These are phyloP conservation scores for Scortum barcoo DNA, from an alignment of 2,113 vertebrate genomes.

Conservation along the genomic window DNA sequence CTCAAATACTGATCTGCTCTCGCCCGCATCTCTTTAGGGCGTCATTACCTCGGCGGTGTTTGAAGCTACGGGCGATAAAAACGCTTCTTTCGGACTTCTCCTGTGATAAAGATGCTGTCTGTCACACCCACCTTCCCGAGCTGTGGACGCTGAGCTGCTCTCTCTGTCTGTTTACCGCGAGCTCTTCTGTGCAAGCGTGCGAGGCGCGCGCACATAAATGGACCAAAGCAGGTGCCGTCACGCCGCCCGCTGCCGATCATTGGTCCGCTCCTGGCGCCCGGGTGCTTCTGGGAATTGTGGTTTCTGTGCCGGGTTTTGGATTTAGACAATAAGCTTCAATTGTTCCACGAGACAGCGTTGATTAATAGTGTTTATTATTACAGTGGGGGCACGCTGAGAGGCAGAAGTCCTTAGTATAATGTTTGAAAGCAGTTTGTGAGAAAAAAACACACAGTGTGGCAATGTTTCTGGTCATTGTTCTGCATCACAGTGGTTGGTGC, in stretches of 20 bases:
- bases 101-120: constrained; percentile 11
- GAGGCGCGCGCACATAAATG: constrained; percentile 74
- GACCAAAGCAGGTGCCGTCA: constrained; percentile 70
- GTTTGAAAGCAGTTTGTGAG: not conserved
- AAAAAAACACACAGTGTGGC: not conserved
- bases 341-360: not conserved
- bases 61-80: not conserved
- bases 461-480: not conserved
- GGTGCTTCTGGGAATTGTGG: constrained; percentile 68
- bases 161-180: constrained; percentile 49
- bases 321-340: not conserved
- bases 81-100: not conserved
- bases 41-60: fast-evolving
- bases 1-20: fast-evolving
- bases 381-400: too few species aligned
- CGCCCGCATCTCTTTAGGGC: not conserved
- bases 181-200: constrained; percentile 11
- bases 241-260: constrained; percentile 6
- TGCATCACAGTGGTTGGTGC: not conserved
- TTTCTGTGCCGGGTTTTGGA: constrained; percentile 39
- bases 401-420: not conserved
- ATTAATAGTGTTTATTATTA: not conserved
- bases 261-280: constrained; percentile 18
- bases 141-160: constrained; percentile 35
- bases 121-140: constrained; percentile 80